Percentiles rank a stretch among this genome's conserved stretches.
Conservation (phyloP, 2,113 vertebrate species). For the Eurypyga helias region DNA sequence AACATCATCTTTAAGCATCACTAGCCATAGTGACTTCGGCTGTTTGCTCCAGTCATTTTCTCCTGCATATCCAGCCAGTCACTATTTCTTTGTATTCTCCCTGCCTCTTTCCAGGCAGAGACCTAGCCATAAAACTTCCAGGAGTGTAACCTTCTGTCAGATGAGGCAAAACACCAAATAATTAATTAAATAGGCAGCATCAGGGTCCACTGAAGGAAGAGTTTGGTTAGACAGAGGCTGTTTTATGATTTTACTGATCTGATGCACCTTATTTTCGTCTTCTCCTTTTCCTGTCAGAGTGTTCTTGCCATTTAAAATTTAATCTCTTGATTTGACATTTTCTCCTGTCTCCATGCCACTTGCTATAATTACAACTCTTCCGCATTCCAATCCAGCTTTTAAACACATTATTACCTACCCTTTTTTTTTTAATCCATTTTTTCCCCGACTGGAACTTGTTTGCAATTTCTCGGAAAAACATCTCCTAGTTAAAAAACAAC, state of each 20-base stretch:
- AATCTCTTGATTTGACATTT: conserved; percentile 33
- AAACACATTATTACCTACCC: background rate
- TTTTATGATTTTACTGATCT: background rate
- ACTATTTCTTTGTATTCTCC: background rate
- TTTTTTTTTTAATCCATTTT: background rate
- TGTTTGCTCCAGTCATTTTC: background rate
- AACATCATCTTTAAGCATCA: background rate
- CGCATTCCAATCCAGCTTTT: background rate
- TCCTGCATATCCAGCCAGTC: background rate
- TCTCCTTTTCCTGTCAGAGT: background rate
- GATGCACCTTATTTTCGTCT: conserved; percentile 13
- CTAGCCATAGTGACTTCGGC: background rate
- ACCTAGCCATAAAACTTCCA: background rate
- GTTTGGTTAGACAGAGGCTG: background rate
- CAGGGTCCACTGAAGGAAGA: background rate
- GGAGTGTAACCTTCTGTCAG: background rate
- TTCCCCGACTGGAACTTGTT: background rate
- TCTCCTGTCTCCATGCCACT: background rate
- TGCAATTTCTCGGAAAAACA: background rate
- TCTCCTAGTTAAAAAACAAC: background rate
- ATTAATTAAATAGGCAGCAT: background rate
- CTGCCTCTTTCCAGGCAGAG: background rate
- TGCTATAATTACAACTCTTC: conserved; percentile 45
- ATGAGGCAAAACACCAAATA: conserved; percentile 8
- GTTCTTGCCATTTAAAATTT: conserved; percentile 45